Evolutionary conservation across 2,113 vertebrate species (phyloP).

Genomic region (Uropsilus gracilis): DNA sequence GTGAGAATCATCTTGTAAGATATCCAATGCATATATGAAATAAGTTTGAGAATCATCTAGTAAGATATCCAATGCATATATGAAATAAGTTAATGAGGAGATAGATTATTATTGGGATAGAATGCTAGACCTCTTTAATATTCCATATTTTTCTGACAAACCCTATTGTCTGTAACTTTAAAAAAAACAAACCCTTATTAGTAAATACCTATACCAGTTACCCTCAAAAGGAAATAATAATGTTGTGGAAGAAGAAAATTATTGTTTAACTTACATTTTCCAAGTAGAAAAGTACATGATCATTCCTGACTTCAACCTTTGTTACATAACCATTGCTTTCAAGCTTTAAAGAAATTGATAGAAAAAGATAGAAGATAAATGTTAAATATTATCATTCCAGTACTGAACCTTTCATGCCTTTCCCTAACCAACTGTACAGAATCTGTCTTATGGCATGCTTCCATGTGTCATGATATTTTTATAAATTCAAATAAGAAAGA

Average conservation of each 20-base stretch:
- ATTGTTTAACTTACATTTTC: conserved; percentile 67
- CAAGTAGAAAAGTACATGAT: conserved; percentile 80
- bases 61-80: not conserved
- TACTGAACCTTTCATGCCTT: not conserved
- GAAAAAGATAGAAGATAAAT: not conserved
- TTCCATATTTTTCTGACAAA: not conserved
- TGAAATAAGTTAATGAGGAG: not conserved
- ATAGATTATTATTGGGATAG: not conserved
- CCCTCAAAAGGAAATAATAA: not conserved
- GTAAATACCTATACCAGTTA: not conserved
- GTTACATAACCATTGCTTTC: conserved; percentile 48
- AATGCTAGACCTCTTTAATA: not conserved
- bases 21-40: not conserved
- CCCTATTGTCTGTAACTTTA: not conserved
- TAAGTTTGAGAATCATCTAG: not conserved
- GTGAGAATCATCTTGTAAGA: not conserved
- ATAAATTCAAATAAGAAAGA: not conserved
- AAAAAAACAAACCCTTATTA: not conserved
- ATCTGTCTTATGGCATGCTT: not conserved
- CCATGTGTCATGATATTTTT: not conserved
- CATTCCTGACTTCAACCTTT: conserved; percentile 74
- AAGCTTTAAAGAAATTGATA: conserved; percentile 75
- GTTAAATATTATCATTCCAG: not conserved
- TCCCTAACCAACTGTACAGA: not conserved
- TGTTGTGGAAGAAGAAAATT: not conserved